These are phyloP conservation scores for Stegodyphus mimosarum DNA, from an alignment of 1,140 invertebrate species.

Conservation along the genomic window DNA sequence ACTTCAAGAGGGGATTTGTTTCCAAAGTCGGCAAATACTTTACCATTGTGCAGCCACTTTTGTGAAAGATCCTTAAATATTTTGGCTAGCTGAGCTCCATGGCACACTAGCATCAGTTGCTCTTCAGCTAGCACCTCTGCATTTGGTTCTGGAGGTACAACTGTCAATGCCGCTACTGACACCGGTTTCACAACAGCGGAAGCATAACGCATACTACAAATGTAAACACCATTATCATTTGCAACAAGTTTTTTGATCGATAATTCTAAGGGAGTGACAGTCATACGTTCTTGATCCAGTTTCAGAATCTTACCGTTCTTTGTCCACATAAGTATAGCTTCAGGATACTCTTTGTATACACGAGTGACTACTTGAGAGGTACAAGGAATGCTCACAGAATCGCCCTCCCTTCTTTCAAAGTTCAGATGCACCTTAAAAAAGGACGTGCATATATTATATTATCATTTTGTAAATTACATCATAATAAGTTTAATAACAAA, in stretches of 20 bases:
- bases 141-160: neutral
- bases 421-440: constrained; percentile 4
- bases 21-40: neutral
- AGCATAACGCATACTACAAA: constrained; percentile 28
- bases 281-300: neutral
- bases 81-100: neutral
- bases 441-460: neutral
- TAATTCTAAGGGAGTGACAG: neutral
- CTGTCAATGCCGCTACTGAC: constrained; percentile 4
- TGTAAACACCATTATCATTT: constrained; percentile 28
- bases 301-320: constrained; percentile 24
- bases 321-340: constrained; percentile 31
- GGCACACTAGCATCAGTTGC: neutral
- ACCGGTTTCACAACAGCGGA: constrained; percentile 3
- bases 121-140: constrained; percentile 1
- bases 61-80: neutral
- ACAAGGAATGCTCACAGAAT: constrained; percentile 18
- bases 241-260: neutral
- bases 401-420: constrained; percentile 11
- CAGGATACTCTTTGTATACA: constrained; percentile 40
- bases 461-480: neutral
- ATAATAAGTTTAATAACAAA: too few species aligned
- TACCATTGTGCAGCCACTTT: neutral
- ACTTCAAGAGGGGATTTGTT: neutral
- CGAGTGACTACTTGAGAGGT: neutral